phyloP scores from a whole-genome alignment of 2,888 invertebrate species.

The Orthosia cruda region DNA sequence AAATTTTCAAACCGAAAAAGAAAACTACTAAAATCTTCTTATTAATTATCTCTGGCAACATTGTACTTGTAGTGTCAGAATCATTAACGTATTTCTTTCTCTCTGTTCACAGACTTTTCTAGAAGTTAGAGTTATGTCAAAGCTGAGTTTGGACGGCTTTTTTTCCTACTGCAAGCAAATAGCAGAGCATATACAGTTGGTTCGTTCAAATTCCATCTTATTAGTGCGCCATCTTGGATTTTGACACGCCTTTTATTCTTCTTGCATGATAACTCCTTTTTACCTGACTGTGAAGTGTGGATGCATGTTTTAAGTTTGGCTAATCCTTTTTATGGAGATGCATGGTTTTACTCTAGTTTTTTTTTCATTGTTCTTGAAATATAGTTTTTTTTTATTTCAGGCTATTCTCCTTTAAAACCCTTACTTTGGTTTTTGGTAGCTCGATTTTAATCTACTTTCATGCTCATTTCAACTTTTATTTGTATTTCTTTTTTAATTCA shows the following conservation, averaged over 20 bases:
- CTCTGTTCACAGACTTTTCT: slow-evolving; percentile 88
- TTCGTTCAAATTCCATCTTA: slow-evolving; percentile 83
- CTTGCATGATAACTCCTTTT: slow-evolving; percentile 31
- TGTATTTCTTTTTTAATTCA: background rate
- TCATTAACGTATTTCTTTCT: slow-evolving; percentile 82
- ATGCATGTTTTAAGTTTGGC: slow-evolving; percentile 35
- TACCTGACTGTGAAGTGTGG: background rate
- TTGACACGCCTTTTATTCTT: slow-evolving; percentile 59
- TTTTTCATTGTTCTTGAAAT: background rate
- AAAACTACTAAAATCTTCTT: slow-evolving; percentile 22
- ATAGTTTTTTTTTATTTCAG: background rate
- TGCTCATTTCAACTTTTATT: background rate
- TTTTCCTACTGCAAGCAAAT: slow-evolving; percentile 92
- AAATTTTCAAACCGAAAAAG: background rate
- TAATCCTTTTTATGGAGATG: background rate
- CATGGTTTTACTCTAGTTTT: background rate
- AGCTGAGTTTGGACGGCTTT: slow-evolving; percentile 91
- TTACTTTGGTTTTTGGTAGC: background rate
- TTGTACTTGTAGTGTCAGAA: slow-evolving; percentile 59
- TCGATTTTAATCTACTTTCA: background rate
- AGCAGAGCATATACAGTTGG: slow-evolving; percentile 91
- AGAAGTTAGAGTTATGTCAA: slow-evolving; percentile 88
- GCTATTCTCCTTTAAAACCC: too few relatives aligned
- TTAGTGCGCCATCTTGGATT: slow-evolving; percentile 69
- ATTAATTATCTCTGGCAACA: slow-evolving; percentile 50